Evolutionary conservation across 1,140 invertebrate genomes (phyloP).

Genomic region (Proales similis): DNA sequence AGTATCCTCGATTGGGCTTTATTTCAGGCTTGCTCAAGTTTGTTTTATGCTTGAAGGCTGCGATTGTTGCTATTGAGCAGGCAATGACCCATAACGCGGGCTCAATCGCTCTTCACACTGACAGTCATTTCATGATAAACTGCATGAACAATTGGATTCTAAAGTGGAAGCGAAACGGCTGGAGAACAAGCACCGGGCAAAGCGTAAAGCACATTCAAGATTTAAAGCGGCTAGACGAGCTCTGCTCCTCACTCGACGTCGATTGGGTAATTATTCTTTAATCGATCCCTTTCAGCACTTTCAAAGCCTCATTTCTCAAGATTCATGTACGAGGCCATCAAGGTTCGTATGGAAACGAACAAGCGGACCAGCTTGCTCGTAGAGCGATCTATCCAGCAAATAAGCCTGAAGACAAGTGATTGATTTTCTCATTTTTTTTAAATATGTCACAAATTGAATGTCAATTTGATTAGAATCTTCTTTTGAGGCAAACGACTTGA

Average conservation of each 20-base stretch:
- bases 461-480: no score
- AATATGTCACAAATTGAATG: no score
- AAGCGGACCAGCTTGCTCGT: conserved; percentile 76
- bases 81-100: conserved; percentile 61
- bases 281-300: background rate
- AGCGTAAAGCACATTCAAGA: conserved; percentile 77
- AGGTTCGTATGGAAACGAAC: conserved; percentile 78
- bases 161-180: conserved; percentile 76
- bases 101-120: conserved; percentile 74
- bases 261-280: conserved; percentile 20
- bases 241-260: conserved; percentile 7
- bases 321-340: conserved; percentile 67
- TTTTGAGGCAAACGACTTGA: no score
- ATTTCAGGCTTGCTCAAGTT: background rate
- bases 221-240: conserved; percentile 65
- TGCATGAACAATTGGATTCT: conserved; percentile 72
- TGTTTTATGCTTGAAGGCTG: conserved; percentile 57
- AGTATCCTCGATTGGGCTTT: conserved; percentile 34
- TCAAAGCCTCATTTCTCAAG: conserved; percentile 43
- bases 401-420: no score
- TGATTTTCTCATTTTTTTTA: no score
- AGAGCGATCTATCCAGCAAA: no score
- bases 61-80: conserved; percentile 67
- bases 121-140: conserved; percentile 86
- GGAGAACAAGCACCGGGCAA: conserved; percentile 64